Base-by-base conservation (phyloP, 2,888 invertebrate species). In the Perdita meconis region DNA sequence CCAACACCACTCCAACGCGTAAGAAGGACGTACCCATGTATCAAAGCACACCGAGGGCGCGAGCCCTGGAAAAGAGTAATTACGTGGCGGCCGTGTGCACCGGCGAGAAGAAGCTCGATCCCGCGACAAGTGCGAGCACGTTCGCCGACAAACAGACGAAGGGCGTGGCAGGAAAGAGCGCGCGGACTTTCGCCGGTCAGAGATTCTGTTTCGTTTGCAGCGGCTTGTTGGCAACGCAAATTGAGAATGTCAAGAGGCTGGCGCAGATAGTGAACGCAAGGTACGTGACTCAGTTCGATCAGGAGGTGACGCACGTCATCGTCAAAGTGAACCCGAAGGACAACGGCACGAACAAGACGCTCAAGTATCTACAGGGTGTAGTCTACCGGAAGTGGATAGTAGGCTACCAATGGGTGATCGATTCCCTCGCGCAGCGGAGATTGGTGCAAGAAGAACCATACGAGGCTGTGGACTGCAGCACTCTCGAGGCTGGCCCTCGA, bases 291-390 rank as follows among this genome's bases (percentile, higher is more conserved):
- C 69, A 74, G 6, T 91, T 90, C 51, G 70, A 36, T 5, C 59
- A 53, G 0, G 56, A 81, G 2, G 88, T 90, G 2, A 89, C 90
- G 0, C 91, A 91, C 53, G 87, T 91, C 4, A 87, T 91, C 42
- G 87, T 91, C 2, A 86, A 76, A 36, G 67, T 81, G 0, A 44
- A 66, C 40, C 75, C 82, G 1, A 44, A 63, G 6, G 73, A 83
- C 22, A 86, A 86, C 36, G 56, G 66, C 0, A 75, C 77, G 13
- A 65, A 44, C 12, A 89, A 87, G 42, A 91, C 91, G 1, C 72
- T 91, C 8, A 91, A 91, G 66, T 90, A 87, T 63, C 56, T 91
- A 6, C 89, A 89, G 55, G 91, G 90, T 1, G 80, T 91, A 22
- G 91, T 88, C 1, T 84, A 87, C 24, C 63, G 78, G 30, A 91